Evolutionary conservation across 2,113 vertebrate species (phyloP), one percentile per base, ranked within the genome.

Genomic region (Marmota flaviventris): DNA sequence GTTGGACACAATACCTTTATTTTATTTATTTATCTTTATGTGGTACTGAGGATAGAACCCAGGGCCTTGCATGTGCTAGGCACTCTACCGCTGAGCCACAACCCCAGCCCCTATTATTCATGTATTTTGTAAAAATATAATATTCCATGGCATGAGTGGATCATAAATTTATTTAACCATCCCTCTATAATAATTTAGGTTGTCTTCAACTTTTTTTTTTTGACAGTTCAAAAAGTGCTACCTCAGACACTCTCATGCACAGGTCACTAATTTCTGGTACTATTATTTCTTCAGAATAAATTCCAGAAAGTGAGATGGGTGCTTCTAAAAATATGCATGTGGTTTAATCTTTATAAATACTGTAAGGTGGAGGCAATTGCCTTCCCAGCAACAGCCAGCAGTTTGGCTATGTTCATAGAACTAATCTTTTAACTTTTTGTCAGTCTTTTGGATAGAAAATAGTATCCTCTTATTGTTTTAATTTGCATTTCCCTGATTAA

Each of bases 391-490:
- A 58, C 24, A 56, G 16, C 61, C 45, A 89, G 81, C 10, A 88
- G 16, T 93, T 91, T 87, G 85, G 61, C 25, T n/a, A 29, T 17
- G 20, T 45, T 90, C 37, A 83, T 51, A 53, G 39, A 32, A 86
- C 72, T 58, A n/a, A 73, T 69, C 51, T 85, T 91, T 96, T 85
- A 77, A 82, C 73, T 61, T 92, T 63, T 83, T 89, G 22, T 18
- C 29, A 82, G 45, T 61, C n/a, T 88, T 95, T 83, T 95, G 63
- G 73, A 94, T 61, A 91, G 81, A 94, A 95, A 76, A 39, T 84
- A 48, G 8, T 75, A 78, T 75, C 73, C 87, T 22, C 29, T 76
- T 76, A 81, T 39, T 93, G 53, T 96, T 89, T 77, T 92, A 58
- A 75, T 85, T 89, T 92, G 39, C 79, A 73, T 94, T 92, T 92